phyloP scores from a whole-genome alignment of 1,140 invertebrate genomes.

The Pristionchus pacificus region DNA sequence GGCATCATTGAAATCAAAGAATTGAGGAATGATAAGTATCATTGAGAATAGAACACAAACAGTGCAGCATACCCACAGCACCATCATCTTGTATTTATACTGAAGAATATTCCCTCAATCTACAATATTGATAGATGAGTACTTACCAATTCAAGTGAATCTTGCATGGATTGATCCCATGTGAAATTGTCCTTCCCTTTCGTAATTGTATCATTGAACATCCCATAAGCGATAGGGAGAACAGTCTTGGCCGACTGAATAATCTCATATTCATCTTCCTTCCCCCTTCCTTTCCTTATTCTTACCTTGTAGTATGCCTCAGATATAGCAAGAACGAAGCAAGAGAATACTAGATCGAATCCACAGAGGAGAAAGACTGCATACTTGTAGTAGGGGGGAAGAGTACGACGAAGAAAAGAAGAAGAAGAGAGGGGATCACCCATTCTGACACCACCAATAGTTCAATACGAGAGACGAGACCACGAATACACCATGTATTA shows the following conservation, averaged over 20 bases:
- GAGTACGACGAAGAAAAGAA: background rate
- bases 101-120: slow-evolving; percentile 7
- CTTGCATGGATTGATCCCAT: slow-evolving; percentile 19
- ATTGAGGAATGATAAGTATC: slow-evolving; percentile 28
- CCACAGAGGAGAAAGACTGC: slow-evolving; percentile 16
- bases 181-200: slow-evolving; percentile 19
- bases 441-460: background rate
- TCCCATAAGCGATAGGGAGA: slow-evolving; percentile 29
- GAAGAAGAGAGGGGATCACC: too few species aligned
- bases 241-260: slow-evolving; percentile 19
- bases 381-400: slow-evolving; percentile 34
- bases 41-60: slow-evolving; percentile 24
- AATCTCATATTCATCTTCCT: background rate
- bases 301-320: background rate
- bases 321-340: slow-evolving; percentile 16
- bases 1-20: slow-evolving; percentile 33
- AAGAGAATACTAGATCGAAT: slow-evolving; percentile 24
- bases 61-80: slow-evolving; percentile 23
- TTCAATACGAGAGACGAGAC: background rate
- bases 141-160: slow-evolving; percentile 19
- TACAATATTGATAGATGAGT: background rate
- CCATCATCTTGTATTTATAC: slow-evolving; percentile 28
- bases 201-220: slow-evolving; percentile 30
- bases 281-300: too few species aligned
- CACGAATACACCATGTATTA: too few species aligned